phyloP scores from a whole-genome alignment of 2,888 invertebrate species.

The Charanyca ferruginea region DNA sequence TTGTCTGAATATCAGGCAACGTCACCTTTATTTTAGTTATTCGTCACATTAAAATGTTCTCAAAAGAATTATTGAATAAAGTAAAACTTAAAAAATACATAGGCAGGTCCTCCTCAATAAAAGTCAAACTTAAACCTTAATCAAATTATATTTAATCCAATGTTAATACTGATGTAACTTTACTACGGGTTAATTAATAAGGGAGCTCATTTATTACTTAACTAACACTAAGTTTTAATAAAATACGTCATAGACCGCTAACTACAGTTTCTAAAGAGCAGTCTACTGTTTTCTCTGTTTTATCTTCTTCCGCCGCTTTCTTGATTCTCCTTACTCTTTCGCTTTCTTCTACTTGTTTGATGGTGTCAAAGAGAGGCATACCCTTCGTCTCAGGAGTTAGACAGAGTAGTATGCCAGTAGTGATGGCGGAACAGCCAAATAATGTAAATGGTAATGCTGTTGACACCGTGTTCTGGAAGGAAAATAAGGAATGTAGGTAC shows the following conservation, averaged over 20 bases:
- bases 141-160: not conserved
- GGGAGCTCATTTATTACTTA: slow-evolving; percentile 2
- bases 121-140: not conserved
- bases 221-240: not conserved
- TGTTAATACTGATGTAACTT: not conserved
- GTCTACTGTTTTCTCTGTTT: slow-evolving; percentile 18
- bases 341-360: slow-evolving; percentile 77
- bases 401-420: slow-evolving; percentile 75
- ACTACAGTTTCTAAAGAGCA: slow-evolving; percentile 40
- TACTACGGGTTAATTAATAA: too few species aligned
- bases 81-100: too few species aligned
- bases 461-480: slow-evolving; percentile 84
- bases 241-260: slow-evolving; percentile 39
- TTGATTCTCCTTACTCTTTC: slow-evolving; percentile 40
- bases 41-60: too few species aligned
- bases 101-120: too few species aligned
- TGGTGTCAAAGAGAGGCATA: slow-evolving; percentile 81
- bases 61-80: too few species aligned
- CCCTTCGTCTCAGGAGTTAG: slow-evolving; percentile 83
- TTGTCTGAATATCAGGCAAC: too few species aligned
- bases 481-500: not conserved
- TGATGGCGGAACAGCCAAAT: slow-evolving; percentile 80
- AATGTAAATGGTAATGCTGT: slow-evolving; percentile 81
- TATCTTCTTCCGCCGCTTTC: slow-evolving; percentile 19
- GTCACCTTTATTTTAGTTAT: too few species aligned